A percentile compares a stretch with the other conserved stretches of the same genome.
Evolutionary conservation across 2,888 invertebrate genomes (phyloP).

Genomic region (Leistus spinibarbis): DNA sequence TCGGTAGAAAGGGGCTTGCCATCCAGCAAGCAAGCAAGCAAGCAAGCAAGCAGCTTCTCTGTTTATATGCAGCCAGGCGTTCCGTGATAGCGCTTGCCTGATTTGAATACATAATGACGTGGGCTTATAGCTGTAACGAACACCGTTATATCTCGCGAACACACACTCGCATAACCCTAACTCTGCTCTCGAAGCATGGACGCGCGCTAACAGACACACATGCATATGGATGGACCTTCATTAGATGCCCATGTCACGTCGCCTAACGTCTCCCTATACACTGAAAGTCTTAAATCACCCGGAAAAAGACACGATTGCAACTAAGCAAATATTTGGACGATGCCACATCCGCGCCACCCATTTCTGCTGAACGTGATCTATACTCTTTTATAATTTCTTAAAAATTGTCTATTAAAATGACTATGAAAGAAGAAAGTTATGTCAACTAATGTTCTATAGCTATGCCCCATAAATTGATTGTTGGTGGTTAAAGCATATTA

Average conservation of each 20-base stretch:
- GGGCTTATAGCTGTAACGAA: constrained; percentile 32
- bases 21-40: neutral
- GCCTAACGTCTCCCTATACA: neutral
- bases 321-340: constrained; percentile 2
- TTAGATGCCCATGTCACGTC: constrained; percentile 10
- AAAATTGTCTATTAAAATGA: too few relatives aligned
- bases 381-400: too few relatives aligned
- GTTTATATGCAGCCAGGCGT: constrained; percentile 31
- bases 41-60: constrained; percentile 1
- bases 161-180: neutral
- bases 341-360: too few relatives aligned
- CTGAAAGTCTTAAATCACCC: constrained; percentile 10
- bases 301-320: neutral
- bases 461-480: too few relatives aligned
- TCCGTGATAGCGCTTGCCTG: constrained; percentile 31
- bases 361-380: too few relatives aligned
- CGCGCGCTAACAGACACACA: neutral
- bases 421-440: too few relatives aligned
- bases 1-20: neutral
- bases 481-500: too few relatives aligned
- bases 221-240: constrained; percentile 8
- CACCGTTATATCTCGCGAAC: constrained; percentile 14
- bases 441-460: too few relatives aligned
- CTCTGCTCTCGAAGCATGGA: neutral
- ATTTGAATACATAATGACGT: constrained; percentile 37